phyloP scores from a whole-genome alignment of 2,888 invertebrate genomes.

The Branchellion lobata region DNA sequence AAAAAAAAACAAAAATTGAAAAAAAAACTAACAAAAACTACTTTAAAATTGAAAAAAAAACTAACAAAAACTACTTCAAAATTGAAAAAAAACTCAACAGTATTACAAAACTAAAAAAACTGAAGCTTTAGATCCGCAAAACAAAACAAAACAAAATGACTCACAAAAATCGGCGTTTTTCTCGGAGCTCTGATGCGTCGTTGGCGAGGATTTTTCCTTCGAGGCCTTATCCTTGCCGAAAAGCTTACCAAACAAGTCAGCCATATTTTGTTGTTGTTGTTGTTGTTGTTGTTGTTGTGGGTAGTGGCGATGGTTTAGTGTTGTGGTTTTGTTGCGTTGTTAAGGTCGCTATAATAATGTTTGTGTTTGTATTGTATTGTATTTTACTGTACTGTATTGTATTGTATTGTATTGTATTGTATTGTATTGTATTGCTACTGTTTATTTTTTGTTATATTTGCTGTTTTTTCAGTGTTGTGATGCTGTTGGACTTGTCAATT shows the following conservation, averaged over 20 bases:
- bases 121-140: no score
- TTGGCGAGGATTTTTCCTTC: slow-evolving; percentile 28
- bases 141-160: no score
- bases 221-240: slow-evolving; percentile 50
- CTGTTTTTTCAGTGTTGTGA: not conserved
- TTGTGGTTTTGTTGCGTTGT: not conserved
- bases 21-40: no score
- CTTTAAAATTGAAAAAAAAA: no score
- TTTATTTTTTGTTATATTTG: not conserved
- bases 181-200: not conserved
- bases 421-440: no score
- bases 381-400: not conserved
- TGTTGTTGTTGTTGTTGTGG: not conserved
- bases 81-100: no score
- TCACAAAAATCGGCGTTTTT: not conserved
- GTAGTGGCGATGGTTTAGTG: not conserved
- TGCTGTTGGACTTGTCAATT: no score
- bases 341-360: not conserved
- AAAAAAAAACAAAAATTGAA: no score
- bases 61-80: no score
- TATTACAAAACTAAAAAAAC: no score
- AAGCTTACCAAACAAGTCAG: slow-evolving; percentile 50
- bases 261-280: slow-evolving; percentile 32
- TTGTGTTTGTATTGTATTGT: not conserved
- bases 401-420: no score